These are phyloP conservation scores for Anagrus nilaparvatae DNA, from an alignment of 1,140 invertebrate genomes.

Conservation along the genomic window DNA sequence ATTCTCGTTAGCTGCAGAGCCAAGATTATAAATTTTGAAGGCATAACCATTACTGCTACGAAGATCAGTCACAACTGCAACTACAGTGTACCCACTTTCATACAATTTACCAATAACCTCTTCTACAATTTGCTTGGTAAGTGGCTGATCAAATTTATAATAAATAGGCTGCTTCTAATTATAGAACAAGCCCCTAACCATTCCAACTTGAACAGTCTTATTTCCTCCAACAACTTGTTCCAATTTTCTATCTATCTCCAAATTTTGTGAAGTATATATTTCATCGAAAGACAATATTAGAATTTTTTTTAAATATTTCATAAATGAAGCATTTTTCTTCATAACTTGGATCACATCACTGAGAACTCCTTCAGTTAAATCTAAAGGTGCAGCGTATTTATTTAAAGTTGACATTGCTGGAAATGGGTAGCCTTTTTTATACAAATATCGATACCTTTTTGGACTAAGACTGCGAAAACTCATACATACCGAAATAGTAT, in stretches of 20 bases:
- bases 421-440: no score
- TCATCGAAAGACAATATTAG: slow-evolving; percentile 26
- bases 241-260: slow-evolving; percentile 35
- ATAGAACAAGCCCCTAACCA: slow-evolving; percentile 25
- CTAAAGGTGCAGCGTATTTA: no score
- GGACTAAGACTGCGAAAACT: no score
- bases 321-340: no score
- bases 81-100: slow-evolving; percentile 22
- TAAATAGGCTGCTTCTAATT: no score
- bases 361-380: no score
- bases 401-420: no score
- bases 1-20: neutral
- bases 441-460: no score
- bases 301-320: slow-evolving; percentile 23
- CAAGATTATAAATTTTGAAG: slow-evolving; percentile 26
- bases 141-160: slow-evolving; percentile 28
- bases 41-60: slow-evolving; percentile 23
- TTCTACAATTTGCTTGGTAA: slow-evolving; percentile 24
- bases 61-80: slow-evolving; percentile 28
- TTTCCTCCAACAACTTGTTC: slow-evolving; percentile 32
- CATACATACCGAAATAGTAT: no score
- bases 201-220: slow-evolving; percentile 26
- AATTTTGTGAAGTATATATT: slow-evolving; percentile 24
- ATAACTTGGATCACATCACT: no score
- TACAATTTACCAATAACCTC: slow-evolving; percentile 23